Percentiles rank a stretch among this genome's conserved stretches.
Evolutionary conservation across 2,888 invertebrate genomes (phyloP).

Genomic region (Trilocha varians): DNA sequence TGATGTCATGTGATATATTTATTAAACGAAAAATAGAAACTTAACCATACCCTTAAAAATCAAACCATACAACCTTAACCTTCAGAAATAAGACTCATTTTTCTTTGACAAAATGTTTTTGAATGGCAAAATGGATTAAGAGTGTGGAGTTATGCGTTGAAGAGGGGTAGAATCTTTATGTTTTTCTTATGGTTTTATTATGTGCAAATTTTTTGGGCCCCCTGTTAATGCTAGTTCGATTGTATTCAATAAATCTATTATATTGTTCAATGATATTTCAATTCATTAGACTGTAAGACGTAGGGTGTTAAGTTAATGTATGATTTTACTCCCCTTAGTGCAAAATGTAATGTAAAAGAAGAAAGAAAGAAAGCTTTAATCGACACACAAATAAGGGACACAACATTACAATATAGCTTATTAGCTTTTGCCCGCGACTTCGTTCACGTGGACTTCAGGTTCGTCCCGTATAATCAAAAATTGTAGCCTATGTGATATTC

Average conservation of each 20-base stretch:
- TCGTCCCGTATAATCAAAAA: too few species aligned
- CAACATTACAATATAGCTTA: too few species aligned
- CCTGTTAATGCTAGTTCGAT: neutral
- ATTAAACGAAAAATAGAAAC: slow-evolving; percentile 8
- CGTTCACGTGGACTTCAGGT: too few species aligned
- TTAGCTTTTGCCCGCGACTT: too few species aligned
- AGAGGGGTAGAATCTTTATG: slow-evolving; percentile 19
- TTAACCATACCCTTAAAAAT: neutral
- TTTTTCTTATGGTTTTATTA: slow-evolving; percentile 26
- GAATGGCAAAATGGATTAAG: slow-evolving; percentile 10
- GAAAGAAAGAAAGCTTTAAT: too few species aligned
- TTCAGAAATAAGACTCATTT: neutral
- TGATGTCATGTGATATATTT: slow-evolving; percentile 34
- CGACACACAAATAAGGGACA: too few species aligned
- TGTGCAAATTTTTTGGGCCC: slow-evolving; percentile 15
- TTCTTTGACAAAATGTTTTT: neutral
- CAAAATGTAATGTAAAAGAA: too few species aligned
- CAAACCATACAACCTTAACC: neutral
- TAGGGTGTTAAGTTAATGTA: too few species aligned
- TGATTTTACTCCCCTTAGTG: too few species aligned
- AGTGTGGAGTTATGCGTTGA: slow-evolving; percentile 27
- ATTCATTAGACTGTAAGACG: too few species aligned
- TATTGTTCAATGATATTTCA: too few species aligned
- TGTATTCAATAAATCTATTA: neutral
- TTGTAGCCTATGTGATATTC: too few species aligned